Evolutionary conservation across 2,113 vertebrate genomes (phyloP), one percentile per base, ranked within the genome.

Genomic region (Hymenochirus boettgeri): DNA sequence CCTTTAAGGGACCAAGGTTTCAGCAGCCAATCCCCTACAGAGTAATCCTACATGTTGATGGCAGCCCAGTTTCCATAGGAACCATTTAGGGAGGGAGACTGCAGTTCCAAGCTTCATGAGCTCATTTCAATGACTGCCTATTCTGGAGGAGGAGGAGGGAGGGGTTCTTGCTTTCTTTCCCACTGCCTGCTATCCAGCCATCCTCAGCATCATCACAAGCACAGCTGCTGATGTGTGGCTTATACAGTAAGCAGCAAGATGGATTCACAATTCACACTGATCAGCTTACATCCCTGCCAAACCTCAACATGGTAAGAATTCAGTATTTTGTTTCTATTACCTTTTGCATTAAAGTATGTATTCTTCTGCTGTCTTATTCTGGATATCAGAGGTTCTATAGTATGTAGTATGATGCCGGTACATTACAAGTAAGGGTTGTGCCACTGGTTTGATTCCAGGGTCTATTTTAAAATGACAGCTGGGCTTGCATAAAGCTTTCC

Each of bases 81-180:
- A 69, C 39, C 39, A n/a, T 47, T 53, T 22, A 23, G 26, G 21
- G 52, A 51, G 47, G 25, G 33, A n/a, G 22, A 25, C 19, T 53
- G 8, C 6, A 80, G 78, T 80, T 82, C 74, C 77, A 74, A 75
- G 77, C 77, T 71, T 74, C 63, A 67, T 65, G 77, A 77, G 81
- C 80, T 81, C 82, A 81, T 77, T n/a, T 79, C 65, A 74, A 74
- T 75, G 80, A 80, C 81, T 82, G 65, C 75, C 73, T 45, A 52
- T 46, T 39, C 65, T 73, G 76, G 76, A 81, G 78, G 78, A 81
- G 78, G 78, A 79, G 76, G 76, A 72, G 79, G 77, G 73, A 61
- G 74, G 66, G 60, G 60, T 33, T 7, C 29, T 46, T 52, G 55
- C 62, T 60, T 23, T 47, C 39, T n/a, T 45, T 54, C 63, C n/a